Conservation (phyloP, 2,888 invertebrate genomes). For the Mesorhabditis spiculigera region DNA sequence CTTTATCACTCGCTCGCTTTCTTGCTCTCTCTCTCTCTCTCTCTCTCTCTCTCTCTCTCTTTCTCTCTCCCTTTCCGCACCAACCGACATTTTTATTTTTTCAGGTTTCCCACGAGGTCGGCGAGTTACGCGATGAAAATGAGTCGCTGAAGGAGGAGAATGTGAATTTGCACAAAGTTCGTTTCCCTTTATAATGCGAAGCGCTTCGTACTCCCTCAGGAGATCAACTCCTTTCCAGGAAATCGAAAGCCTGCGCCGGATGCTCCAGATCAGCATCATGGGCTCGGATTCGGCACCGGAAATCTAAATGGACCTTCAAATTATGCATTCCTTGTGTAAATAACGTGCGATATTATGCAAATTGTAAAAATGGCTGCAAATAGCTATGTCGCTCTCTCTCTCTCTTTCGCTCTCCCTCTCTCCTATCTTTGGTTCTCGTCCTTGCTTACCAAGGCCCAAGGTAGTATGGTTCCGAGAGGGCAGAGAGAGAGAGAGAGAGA, state of each 20-base stretch:
- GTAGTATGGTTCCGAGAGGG: too few relatives aligned
- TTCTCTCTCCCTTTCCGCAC: too few relatives aligned
- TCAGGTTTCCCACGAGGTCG: neutral
- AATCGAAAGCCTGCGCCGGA: conserved; percentile 5
- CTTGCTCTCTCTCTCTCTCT: too few relatives aligned
- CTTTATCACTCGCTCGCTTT: neutral
- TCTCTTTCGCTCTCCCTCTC: too few relatives aligned
- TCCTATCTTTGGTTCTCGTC: too few relatives aligned
- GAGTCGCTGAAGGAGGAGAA: conserved; percentile 24
- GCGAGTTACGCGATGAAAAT: conserved; percentile 18
- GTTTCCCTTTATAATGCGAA: neutral
- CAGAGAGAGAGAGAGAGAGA: too few relatives aligned
- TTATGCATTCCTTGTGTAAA: neutral
- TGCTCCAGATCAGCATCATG: conserved; percentile 2
- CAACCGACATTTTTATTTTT: too few relatives aligned
- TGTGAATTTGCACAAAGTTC: neutral
- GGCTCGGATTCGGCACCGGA: neutral
- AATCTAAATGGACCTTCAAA: neutral
- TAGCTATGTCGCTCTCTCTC: too few relatives aligned
- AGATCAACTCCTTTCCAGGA: neutral
- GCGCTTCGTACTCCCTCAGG: neutral
- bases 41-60: too few relatives aligned
- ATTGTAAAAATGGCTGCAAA: too few relatives aligned
- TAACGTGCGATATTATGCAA: neutral
- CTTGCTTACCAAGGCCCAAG: too few relatives aligned